A percentile compares a stretch with the other conserved stretches of the same genome.
phyloP scores from a whole-genome alignment of 1,140 invertebrate species.

The Cheumatopsyche charites region DNA sequence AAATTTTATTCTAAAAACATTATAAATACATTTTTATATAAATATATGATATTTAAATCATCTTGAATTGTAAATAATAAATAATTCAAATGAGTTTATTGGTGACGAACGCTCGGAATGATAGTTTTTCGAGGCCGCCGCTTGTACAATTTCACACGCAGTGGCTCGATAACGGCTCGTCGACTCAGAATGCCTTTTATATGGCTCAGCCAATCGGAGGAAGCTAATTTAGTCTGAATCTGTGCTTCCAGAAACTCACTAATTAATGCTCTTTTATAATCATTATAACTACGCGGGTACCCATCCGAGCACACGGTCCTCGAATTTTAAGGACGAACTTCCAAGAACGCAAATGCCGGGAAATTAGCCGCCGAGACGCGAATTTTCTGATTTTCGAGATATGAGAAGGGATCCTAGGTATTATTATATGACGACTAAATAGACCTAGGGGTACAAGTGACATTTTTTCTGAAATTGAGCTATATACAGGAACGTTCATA shows the following conservation, averaged over 20 bases:
- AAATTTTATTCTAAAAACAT: too few species aligned
- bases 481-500: too few species aligned
- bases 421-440: too few species aligned
- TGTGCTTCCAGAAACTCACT: slow-evolving; percentile 28
- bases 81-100: too few species aligned
- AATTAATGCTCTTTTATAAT: slow-evolving; percentile 29
- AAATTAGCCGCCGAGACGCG: neutral
- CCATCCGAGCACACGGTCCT: neutral
- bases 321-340: slow-evolving; percentile 18
- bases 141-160: slow-evolving; percentile 32
- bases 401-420: too few species aligned
- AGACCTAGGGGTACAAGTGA: too few species aligned
- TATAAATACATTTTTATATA: too few species aligned
- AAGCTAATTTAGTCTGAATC: slow-evolving; percentile 33
- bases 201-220: slow-evolving; percentile 30
- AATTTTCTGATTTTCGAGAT: slow-evolving; percentile 2
- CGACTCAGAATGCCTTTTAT: slow-evolving; percentile 32
- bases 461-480: too few species aligned
- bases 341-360: neutral
- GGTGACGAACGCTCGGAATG: neutral
- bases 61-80: too few species aligned
- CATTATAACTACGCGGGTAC: slow-evolving; percentile 8
- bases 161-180: slow-evolving; percentile 27
- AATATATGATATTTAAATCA: too few species aligned
- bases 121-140: slow-evolving; percentile 7